A percentile compares a stretch with the other conserved stretches of the same genome.
Conservation (phyloP, 2,797 vertebrate species). For the Psittacula echo region DNA sequence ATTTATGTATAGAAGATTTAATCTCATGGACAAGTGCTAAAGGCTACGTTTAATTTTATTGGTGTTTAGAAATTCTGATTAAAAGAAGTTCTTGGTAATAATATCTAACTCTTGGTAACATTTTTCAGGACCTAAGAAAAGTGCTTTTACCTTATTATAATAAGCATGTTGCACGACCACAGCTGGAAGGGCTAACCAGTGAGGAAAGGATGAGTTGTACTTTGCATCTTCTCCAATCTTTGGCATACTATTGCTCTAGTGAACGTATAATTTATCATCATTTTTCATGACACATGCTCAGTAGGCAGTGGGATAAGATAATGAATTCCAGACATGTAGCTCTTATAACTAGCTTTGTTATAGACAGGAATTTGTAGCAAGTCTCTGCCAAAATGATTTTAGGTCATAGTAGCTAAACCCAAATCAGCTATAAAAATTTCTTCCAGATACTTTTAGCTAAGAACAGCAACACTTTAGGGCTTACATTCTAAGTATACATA, state of each 20-base stretch:
- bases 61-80: conserved; percentile 64
- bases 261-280: not conserved
- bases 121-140: not conserved
- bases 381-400: not conserved
- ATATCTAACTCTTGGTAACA: not conserved
- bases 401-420: not conserved
- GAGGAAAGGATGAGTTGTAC: not conserved
- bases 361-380: not conserved
- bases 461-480: not conserved
- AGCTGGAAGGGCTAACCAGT: not conserved
- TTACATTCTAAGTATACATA: not conserved
- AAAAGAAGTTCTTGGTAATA: conserved; percentile 17
- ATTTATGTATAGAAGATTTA: conserved; percentile 30
- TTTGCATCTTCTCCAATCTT: not conserved
- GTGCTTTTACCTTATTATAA: not conserved
- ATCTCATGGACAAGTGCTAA: conserved; percentile 64
- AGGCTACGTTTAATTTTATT: conserved; percentile 67
- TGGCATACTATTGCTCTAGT: not conserved
- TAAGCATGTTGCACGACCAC: not conserved
- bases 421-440: not conserved
- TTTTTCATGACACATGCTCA: not conserved
- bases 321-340: not conserved
- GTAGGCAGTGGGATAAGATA: not conserved
- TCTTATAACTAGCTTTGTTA: not conserved
- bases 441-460: not conserved